phyloP scores from a whole-genome alignment of 2,888 invertebrate genomes.

The Yponomeuta evonymella region DNA sequence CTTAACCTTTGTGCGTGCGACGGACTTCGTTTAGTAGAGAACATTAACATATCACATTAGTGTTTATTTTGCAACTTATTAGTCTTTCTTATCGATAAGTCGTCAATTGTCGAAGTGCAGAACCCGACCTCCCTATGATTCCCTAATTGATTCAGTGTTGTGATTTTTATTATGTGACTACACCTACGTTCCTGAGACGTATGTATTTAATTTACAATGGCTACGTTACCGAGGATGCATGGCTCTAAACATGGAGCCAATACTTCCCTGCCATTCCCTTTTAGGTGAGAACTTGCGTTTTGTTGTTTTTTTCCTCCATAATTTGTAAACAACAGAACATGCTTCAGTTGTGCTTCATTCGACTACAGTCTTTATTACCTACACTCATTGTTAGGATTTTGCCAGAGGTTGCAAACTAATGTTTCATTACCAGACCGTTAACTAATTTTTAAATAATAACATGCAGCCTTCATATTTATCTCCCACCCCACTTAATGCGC shows the following conservation, averaged over 20 bases:
- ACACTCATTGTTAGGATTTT: background rate
- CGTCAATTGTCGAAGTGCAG: background rate
- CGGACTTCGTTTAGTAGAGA: background rate
- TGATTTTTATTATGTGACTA: slow-evolving; percentile 1
- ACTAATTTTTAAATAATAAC: background rate
- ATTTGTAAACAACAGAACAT: slow-evolving; percentile 17
- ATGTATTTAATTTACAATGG: slow-evolving; percentile 39
- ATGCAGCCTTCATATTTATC: background rate
- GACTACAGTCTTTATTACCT: background rate
- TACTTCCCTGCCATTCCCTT: slow-evolving; percentile 57
- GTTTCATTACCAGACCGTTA: background rate
- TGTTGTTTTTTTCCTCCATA: slow-evolving; percentile 9
- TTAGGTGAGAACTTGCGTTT: slow-evolving; percentile 44
- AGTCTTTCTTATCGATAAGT: background rate
- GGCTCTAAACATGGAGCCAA: slow-evolving; percentile 53
- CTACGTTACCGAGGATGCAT: slow-evolving; percentile 65
- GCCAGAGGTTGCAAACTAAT: background rate
- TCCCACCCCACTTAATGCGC: background rate
- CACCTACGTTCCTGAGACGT: background rate
- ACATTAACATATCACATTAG: background rate
- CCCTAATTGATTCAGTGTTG: slow-evolving; percentile 1
- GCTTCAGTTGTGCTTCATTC: background rate
- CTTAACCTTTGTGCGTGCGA: background rate
- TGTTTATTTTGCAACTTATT: background rate
- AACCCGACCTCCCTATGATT: background rate